Conservation (phyloP, 2,113 vertebrate species). For the Bufo gargarizans region DNA sequence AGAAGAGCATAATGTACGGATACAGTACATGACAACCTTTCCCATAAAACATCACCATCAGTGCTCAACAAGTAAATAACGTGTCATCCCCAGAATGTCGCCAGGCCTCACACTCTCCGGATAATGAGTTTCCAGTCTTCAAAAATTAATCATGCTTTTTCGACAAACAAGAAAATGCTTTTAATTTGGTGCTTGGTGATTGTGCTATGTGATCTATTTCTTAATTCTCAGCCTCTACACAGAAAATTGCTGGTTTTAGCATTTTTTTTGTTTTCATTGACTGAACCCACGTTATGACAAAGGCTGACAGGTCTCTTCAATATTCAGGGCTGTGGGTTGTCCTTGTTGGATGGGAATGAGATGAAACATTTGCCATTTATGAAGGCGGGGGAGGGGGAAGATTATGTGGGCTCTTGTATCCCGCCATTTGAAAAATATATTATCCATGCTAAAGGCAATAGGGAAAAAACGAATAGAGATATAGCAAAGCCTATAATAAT, state of each 20-base stretch:
- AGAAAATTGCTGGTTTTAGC: constrained; percentile 5
- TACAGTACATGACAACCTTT: constrained; percentile 24
- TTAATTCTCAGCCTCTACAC: background rate
- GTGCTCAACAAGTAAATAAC: constrained; percentile 1
- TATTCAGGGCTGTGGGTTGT: constrained; percentile 15
- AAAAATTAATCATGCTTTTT: constrained; percentile 41
- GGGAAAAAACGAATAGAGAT: background rate
- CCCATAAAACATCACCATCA: constrained; percentile 12
- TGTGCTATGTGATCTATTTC: background rate
- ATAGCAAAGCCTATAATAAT: no score
- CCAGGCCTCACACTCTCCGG: background rate
- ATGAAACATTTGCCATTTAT: background rate
- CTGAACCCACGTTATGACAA: background rate
- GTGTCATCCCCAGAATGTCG: constrained; percentile 28
- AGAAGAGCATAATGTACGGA: constrained; percentile 3
- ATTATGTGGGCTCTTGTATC: background rate
- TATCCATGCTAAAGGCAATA: background rate
- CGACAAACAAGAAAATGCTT: constrained; percentile 45
- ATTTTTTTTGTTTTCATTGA: background rate
- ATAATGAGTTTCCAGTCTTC: constrained; percentile 13
- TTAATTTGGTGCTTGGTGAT: constrained; percentile 36
- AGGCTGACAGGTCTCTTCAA: background rate
- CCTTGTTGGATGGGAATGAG: constrained; percentile 29
- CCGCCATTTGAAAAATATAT: background rate
- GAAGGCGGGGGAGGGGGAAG: background rate